phyloP scores from a whole-genome alignment of 2,888 invertebrate species.

The Atethmia centrago region DNA sequence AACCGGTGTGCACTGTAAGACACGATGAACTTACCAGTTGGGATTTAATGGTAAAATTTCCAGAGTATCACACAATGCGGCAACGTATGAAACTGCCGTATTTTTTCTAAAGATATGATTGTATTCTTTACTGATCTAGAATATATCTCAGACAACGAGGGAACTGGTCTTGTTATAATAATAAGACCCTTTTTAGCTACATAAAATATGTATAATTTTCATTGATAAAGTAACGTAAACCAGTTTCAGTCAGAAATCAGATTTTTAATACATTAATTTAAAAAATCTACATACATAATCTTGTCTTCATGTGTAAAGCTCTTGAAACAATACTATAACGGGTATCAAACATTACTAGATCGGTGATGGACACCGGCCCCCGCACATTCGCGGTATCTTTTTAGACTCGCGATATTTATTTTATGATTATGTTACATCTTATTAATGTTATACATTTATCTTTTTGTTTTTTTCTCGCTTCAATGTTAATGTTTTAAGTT shows the following conservation, averaged over 20 bases:
- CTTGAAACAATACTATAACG: constrained; percentile 69
- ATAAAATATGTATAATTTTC: neutral
- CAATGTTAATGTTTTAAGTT: constrained; percentile 42
- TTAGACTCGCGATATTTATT: constrained; percentile 47
- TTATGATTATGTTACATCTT: constrained; percentile 46
- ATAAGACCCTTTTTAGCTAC: no score
- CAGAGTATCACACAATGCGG: no score
- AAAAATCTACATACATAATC: constrained; percentile 12
- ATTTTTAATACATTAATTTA: neutral
- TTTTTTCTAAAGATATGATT: neutral
- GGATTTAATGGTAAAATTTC: no score
- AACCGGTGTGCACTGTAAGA: constrained; percentile 68
- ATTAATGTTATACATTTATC: constrained; percentile 31
- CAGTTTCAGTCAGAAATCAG: neutral
- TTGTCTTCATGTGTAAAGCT: constrained; percentile 60
- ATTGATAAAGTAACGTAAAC: neutral
- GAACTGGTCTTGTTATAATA: accelerated
- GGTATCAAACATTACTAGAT: constrained; percentile 53
- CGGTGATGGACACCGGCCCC: constrained; percentile 64
- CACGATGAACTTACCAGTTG: constrained; percentile 36
- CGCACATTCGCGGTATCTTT: constrained; percentile 53
- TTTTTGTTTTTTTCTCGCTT: constrained; percentile 18
- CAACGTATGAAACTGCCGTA: neutral
- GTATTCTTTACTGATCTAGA: neutral
- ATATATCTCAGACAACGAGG: neutral